Percentiles rank a stretch among this genome's conserved stretches.
Conservation (phyloP, 2,888 invertebrate genomes). For the Leptarthrus brevirostris region DNA sequence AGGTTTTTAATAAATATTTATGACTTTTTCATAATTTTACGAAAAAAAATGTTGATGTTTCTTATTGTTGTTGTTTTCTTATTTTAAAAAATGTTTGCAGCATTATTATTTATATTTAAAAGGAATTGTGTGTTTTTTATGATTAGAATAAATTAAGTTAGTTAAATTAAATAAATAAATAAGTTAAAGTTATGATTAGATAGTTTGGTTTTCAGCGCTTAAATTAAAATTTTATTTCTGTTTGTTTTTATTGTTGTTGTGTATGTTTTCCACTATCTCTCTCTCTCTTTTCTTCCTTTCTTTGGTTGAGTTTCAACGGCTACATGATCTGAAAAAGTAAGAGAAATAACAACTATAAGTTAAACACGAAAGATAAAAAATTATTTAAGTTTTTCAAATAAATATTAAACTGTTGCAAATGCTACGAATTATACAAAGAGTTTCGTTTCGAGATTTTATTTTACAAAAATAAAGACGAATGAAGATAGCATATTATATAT, state of each 20-base stretch:
- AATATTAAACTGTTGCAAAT: no score
- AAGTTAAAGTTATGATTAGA: conserved; percentile 59
- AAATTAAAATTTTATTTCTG: conserved; percentile 18
- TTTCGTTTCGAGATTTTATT: no score
- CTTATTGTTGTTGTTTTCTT: conserved; percentile 1
- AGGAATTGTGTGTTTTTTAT: conserved; percentile 46
- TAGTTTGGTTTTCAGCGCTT: conserved; percentile 57
- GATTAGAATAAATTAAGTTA: conserved; percentile 46
- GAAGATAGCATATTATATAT: no score
- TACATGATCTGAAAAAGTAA: conserved; percentile 53
- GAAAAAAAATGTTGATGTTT: not conserved
- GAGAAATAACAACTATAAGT: no score
- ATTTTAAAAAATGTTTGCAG: conserved; percentile 52
- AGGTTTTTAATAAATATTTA: conserved; percentile 53
- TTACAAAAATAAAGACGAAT: no score
- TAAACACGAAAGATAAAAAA: no score
- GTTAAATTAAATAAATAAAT: conserved; percentile 58
- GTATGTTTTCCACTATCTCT: conserved; percentile 21
- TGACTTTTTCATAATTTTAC: conserved; percentile 16
- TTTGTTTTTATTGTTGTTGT: conserved; percentile 41
- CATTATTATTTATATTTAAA: not conserved
- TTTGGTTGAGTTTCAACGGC: conserved; percentile 55
- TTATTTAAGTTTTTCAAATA: no score
- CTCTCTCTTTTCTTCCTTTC: conserved; percentile 44
- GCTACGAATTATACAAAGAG: no score